Conservation (phyloP, 2,797 vertebrate genomes). For the Odontamblyopus lacepedii region DNA sequence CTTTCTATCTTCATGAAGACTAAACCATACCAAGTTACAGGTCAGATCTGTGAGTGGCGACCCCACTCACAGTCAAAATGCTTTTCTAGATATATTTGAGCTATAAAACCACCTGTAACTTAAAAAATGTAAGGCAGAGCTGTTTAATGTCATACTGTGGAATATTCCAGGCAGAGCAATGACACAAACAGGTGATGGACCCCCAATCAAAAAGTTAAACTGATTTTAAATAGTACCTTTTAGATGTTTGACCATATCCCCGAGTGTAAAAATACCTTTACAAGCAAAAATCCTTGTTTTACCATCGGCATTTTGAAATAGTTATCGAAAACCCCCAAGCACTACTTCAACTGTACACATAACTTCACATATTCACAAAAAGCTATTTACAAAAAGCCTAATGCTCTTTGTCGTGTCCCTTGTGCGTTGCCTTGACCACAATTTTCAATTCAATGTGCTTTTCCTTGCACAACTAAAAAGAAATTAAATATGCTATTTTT, state of each 20-base stretch:
- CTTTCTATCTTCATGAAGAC: no score
- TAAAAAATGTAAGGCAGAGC: no score
- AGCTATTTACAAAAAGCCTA: slow-evolving; percentile 14
- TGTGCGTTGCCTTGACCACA: slow-evolving; percentile 29
- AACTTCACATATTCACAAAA: not conserved
- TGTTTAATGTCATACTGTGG: no score
- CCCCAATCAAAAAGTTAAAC: no score
- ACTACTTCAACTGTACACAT: not conserved
- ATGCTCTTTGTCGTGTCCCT: not conserved
- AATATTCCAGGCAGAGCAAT: no score
- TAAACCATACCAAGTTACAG: no score
- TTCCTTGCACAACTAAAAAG: slow-evolving; percentile 31
- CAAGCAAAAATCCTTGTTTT: not conserved
- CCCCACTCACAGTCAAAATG: no score
- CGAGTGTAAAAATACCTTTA: not conserved
- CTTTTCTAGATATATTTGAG: no score
- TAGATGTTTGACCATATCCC: not conserved
- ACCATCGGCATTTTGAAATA: not conserved
- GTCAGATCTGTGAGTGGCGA: no score
- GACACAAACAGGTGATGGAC: no score
- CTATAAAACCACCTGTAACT: no score
- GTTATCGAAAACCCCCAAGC: not conserved
- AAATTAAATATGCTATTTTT: not conserved
- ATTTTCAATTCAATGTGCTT: slow-evolving; percentile 17
- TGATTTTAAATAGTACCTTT: not conserved